A percentile compares a stretch with the other conserved stretches of the same genome.
Conservation (phyloP, 2,888 invertebrate species). For the Drosophila percnosoma region DNA sequence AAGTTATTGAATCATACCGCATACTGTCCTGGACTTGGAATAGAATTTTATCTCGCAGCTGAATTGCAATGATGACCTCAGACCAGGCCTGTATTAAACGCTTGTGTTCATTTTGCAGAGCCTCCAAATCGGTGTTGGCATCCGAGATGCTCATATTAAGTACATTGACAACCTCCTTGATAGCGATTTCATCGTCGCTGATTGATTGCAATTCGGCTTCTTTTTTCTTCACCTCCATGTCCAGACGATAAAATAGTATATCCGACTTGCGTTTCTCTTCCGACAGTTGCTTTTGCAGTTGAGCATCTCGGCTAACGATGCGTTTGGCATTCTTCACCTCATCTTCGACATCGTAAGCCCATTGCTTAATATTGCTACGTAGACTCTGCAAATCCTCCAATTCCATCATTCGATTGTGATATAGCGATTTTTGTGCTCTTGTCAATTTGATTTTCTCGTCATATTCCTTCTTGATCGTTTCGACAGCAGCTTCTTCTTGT, state of each 20-base stretch:
- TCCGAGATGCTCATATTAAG: slow-evolving; percentile 87
- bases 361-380: slow-evolving; percentile 82
- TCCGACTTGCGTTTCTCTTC: slow-evolving; percentile 86
- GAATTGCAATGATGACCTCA: slow-evolving; percentile 89
- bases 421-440: slow-evolving; percentile 75
- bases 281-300: slow-evolving; percentile 83
- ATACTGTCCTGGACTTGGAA: slow-evolving; percentile 88
- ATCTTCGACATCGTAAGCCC: slow-evolving; percentile 82
- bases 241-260: slow-evolving; percentile 88
- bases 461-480: slow-evolving; percentile 81
- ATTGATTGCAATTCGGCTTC: slow-evolving; percentile 88
- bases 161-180: slow-evolving; percentile 87
- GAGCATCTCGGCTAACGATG: slow-evolving; percentile 82
- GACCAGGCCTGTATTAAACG: slow-evolving; percentile 91
- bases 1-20: slow-evolving; percentile 82
- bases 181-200: slow-evolving; percentile 88
- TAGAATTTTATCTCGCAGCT: slow-evolving; percentile 88
- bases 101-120: slow-evolving; percentile 89
- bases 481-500: slow-evolving; percentile 82
- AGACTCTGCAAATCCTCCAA: slow-evolving; percentile 81
- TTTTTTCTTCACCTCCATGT: slow-evolving; percentile 89
- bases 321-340: slow-evolving; percentile 83
- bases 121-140: slow-evolving; percentile 90
- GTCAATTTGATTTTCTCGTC: slow-evolving; percentile 75
- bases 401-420: slow-evolving; percentile 80